Base-by-base conservation (phyloP, 2,113 vertebrate species). In the Pygoscelis antarcticus region DNA sequence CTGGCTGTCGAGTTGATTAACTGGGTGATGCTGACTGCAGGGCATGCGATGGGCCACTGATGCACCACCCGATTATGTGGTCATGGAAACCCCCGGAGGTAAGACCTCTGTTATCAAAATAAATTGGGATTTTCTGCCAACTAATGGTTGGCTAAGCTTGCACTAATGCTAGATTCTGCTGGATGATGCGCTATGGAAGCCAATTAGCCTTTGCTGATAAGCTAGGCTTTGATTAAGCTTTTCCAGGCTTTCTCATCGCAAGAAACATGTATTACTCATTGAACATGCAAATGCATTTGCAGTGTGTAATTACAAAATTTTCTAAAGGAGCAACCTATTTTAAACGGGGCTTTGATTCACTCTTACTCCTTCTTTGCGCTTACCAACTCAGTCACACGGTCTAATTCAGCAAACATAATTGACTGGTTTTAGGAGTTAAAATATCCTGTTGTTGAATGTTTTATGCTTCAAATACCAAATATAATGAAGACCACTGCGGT, bases 111-210 rank as follows among this genome's bases (percentile, higher is more conserved):
- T 97, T 97, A 97, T 93, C 96, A 98, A 97, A 98, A 97, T 97
- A 98, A 98, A 98, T 98, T 89, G 95, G 96, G 97, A 97, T 98
- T 98, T 97, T 98, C 95, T 98, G 96, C 94, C 94, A 97, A 96
- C 94, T 98, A 95, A 95, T 95, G 96, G 96, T 98, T 98, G 95
- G 94, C 70, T 30, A 98, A 98, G 97, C 97, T 97, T 98, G 92
- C 60, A 14, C 89, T 95, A 78, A 96, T 90, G 66, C 91, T 97
- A 32, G 77, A 85, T 96, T 96, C 82, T 96, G 91, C 90, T 58
- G 87, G 86, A 68, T 96, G 92, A 93, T 93, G 96, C 65, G 40
- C 62, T 83, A 16, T 94, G 94, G 94, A 97, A 95, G 89, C 66
- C 92, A 94, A 93, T 97, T 95, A 93, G 83, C 89, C 75, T 96